phyloP scores from a whole-genome alignment of 2,888 invertebrate species.

The Flexamia atlantica region DNA sequence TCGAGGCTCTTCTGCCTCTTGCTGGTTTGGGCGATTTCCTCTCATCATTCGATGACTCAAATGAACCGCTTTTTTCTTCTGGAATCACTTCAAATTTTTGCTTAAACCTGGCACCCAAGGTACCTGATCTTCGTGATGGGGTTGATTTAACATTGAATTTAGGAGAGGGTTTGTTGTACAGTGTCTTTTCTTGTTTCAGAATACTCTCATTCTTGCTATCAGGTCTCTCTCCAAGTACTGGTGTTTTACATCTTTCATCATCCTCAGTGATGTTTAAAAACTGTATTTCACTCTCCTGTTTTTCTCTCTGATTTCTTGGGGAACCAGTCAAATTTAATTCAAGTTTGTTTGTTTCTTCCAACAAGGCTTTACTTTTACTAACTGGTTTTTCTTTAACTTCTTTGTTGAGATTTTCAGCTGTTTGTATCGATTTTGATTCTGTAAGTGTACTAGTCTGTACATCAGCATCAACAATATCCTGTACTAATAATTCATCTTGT shows the following conservation, averaged over 20 bases:
- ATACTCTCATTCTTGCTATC: slow-evolving; percentile 19
- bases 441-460: neutral
- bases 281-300: neutral
- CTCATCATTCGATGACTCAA: slow-evolving; percentile 75
- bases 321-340: slow-evolving; percentile 29
- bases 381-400: neutral
- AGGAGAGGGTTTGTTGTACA: slow-evolving; percentile 15
- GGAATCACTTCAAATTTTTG: slow-evolving; percentile 77
- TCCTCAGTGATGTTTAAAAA: slow-evolving; percentile 3
- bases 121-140: slow-evolving; percentile 49
- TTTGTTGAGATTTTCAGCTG: neutral
- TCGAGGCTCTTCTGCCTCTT: slow-evolving; percentile 59
- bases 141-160: slow-evolving; percentile 48
- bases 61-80: slow-evolving; percentile 77
- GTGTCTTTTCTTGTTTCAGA: neutral
- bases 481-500: slow-evolving; percentile 8
- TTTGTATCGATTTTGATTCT: slow-evolving; percentile 33
- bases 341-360: slow-evolving; percentile 27
- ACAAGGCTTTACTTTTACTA: neutral
- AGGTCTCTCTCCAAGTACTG: slow-evolving; percentile 42
- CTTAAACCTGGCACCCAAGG: slow-evolving; percentile 67
- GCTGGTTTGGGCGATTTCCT: slow-evolving; percentile 38
- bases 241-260: slow-evolving; percentile 53
- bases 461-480: slow-evolving; percentile 22
- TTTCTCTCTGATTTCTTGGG: neutral